phyloP scores from a whole-genome alignment of 2,797 vertebrate genomes.

The Lophotriccus pileatus region DNA sequence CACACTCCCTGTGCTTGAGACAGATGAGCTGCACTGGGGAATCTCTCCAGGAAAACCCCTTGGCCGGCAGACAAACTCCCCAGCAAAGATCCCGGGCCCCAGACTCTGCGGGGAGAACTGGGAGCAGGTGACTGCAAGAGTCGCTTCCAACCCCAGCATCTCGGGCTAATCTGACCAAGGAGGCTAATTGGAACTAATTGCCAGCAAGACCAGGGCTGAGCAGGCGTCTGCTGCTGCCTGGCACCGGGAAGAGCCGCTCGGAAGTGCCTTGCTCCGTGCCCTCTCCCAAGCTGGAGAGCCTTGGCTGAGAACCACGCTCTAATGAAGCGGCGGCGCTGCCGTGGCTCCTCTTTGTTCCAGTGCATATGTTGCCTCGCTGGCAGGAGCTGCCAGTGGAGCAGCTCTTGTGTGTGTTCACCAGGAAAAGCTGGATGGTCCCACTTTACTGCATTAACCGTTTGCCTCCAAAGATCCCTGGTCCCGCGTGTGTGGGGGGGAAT shows the following conservation, averaged over 20 bases:
- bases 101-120: background rate
- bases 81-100: background rate
- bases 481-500: background rate
- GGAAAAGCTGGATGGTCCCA: slow-evolving; percentile 16
- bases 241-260: background rate
- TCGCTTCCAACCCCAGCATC: slow-evolving; percentile 50
- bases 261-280: slow-evolving; percentile 37
- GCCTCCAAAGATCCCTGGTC: background rate
- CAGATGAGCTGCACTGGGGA: background rate
- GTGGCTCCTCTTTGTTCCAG: slow-evolving; percentile 64
- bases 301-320: slow-evolving; percentile 53
- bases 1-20: background rate
- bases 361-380: slow-evolving; percentile 60
- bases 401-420: background rate
- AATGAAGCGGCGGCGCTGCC: slow-evolving; percentile 52
- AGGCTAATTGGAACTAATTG: slow-evolving; percentile 65
- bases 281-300: slow-evolving; percentile 20
- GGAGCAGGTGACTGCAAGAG: slow-evolving; percentile 54
- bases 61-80: slow-evolving; percentile 29
- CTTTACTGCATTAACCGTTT: background rate
- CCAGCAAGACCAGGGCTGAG: slow-evolving; percentile 62
- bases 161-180: slow-evolving; percentile 58
- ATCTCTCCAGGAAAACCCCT: slow-evolving; percentile 61
- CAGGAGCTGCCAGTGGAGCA: slow-evolving; percentile 48
- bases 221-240: slow-evolving; percentile 49